Conservation (phyloP, 53 echinoderm and acorn worm species). For the Echinometra lucunter region DNA sequence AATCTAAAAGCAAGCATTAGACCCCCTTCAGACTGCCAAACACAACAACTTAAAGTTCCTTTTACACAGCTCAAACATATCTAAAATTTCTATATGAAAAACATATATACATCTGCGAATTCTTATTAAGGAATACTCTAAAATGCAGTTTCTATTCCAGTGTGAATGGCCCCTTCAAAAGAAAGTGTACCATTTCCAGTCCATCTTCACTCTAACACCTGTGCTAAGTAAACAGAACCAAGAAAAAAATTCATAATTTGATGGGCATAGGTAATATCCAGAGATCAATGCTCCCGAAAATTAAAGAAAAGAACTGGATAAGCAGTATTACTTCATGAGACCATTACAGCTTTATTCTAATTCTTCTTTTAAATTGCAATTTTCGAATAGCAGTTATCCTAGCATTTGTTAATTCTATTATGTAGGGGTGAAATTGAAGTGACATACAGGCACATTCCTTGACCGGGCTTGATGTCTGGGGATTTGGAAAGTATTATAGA, state of each 20-base stretch:
- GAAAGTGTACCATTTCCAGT: constrained; percentile 52
- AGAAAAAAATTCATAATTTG: constrained; percentile 63
- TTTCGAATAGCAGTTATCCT: not conserved
- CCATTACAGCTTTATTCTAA: not conserved
- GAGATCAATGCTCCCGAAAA: not conserved
- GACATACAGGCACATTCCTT: not conserved
- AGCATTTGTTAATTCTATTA: not conserved
- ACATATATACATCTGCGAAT: not conserved
- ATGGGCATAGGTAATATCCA: constrained; percentile 10
- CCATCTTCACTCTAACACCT: constrained; percentile 67
- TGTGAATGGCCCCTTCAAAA: not conserved
- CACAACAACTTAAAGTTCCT: not conserved
- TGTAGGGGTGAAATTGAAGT: not conserved
- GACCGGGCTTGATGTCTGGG: not conserved
- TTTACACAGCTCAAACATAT: not conserved
- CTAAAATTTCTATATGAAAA: too few species aligned
- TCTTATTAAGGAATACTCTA: not conserved
- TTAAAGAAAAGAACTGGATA: not conserved
- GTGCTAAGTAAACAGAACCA: constrained; percentile 54
- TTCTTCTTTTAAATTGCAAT: not conserved
- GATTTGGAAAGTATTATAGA: not conserved
- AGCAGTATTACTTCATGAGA: not conserved
- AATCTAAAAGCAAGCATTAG: constrained; percentile 41
- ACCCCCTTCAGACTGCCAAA: not conserved
- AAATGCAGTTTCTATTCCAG: not conserved